phyloP scores from a whole-genome alignment of 2,888 invertebrate genomes.

The Drosophila meridionalis region DNA sequence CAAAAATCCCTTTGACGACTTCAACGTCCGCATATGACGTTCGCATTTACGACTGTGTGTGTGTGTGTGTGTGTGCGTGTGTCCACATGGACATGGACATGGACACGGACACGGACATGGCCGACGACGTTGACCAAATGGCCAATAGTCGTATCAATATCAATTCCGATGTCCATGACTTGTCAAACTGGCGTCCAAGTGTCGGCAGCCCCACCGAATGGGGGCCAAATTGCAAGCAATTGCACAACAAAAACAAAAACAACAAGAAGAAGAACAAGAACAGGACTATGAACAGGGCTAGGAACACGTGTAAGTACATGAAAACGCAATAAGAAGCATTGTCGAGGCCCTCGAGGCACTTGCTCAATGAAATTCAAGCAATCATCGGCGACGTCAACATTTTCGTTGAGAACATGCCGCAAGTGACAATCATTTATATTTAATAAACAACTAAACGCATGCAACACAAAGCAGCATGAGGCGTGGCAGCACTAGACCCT shows the following conservation, averaged over 20 bases:
- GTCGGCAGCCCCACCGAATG: conserved; percentile 48
- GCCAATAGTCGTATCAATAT: conserved; percentile 63
- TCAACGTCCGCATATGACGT: conserved; percentile 26
- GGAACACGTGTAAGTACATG: conserved; percentile 43
- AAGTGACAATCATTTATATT: conserved; percentile 80
- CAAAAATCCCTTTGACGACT: conserved; percentile 42
- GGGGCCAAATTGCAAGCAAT: conserved; percentile 71
- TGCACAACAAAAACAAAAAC: conserved; percentile 52
- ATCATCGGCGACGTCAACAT: conserved; percentile 69
- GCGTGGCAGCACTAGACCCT: neutral
- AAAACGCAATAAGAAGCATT: conserved; percentile 54
- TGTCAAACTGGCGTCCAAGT: conserved; percentile 70
- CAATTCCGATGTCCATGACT: conserved; percentile 69
- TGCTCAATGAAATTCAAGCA: conserved; percentile 68
- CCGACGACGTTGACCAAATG: conserved; percentile 45
- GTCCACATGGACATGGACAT: neutral
- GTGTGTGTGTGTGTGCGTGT: conserved; percentile 1
- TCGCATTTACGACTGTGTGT: conserved; percentile 32
- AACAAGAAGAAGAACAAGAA: neutral
- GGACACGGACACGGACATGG: neutral
- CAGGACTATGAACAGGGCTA: conserved; percentile 1
- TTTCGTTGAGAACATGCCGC: conserved; percentile 68
- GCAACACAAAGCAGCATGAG: conserved; percentile 31
- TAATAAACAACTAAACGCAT: conserved; percentile 77
- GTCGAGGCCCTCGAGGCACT: conserved; percentile 39